These are phyloP conservation scores for Tricholauxania praeusta DNA, from an alignment of 2,888 invertebrate genomes.

Conservation along the genomic window DNA sequence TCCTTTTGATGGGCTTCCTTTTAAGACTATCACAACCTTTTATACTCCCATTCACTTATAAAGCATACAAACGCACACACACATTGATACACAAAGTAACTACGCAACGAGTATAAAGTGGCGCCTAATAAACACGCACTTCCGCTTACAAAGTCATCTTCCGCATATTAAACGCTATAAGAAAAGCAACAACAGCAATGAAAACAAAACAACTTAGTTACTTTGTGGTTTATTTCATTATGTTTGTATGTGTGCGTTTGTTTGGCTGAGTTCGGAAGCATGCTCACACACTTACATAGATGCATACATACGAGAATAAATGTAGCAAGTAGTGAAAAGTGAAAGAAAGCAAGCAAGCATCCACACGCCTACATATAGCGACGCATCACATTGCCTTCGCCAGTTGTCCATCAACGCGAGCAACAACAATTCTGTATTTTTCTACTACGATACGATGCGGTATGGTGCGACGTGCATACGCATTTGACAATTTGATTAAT, in stretches of 20 bases:
- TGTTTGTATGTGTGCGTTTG: neutral
- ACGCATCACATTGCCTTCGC: neutral
- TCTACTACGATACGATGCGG: no score
- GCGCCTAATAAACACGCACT: constrained; percentile 40
- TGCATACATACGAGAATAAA: no score
- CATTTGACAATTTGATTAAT: constrained; percentile 54
- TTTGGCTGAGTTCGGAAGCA: constrained; percentile 5
- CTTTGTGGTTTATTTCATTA: constrained; percentile 13
- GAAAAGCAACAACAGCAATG: constrained; percentile 2
- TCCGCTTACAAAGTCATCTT: constrained; percentile 42
- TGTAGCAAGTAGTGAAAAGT: no score
- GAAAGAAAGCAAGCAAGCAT: neutral
- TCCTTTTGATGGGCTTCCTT: no score
- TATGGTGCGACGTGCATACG: neutral
- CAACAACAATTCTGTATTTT: neutral
- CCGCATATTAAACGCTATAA: constrained; percentile 36
- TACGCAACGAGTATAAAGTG: constrained; percentile 40
- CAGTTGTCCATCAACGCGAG: constrained; percentile 36
- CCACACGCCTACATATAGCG: constrained; percentile 7
- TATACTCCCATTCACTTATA: no score
- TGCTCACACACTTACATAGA: neutral
- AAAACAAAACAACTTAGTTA: neutral
- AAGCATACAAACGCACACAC: constrained; percentile 29
- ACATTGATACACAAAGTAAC: constrained; percentile 23
- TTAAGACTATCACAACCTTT: no score